A percentile compares a stretch with the other conserved stretches of the same genome.
These are phyloP conservation scores for Tipula confusa DNA, from an alignment of 2,888 invertebrate species.

Conservation along the genomic window DNA sequence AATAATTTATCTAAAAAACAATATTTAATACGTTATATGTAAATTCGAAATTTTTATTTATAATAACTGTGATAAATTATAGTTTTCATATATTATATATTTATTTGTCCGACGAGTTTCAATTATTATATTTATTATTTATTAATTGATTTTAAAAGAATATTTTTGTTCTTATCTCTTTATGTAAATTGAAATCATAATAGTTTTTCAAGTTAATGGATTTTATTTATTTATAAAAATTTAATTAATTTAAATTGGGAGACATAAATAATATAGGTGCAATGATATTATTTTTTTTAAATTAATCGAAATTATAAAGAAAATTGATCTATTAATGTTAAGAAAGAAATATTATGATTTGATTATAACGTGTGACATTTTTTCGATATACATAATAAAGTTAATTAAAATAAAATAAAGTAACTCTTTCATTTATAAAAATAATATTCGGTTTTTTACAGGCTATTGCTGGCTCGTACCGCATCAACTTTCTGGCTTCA, in stretches of 20 bases:
- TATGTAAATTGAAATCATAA: not conserved
- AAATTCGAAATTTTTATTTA: slow-evolving; percentile 30
- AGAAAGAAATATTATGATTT: slow-evolving; percentile 3
- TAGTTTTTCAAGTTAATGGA: not conserved
- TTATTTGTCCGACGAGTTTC: slow-evolving; percentile 29
- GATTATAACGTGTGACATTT: not conserved
- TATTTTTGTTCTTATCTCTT: not conserved
- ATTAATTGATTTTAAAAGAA: slow-evolving; percentile 25
- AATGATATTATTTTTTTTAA: not conserved
- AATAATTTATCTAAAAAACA: slow-evolving; percentile 27
- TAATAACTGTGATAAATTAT: slow-evolving; percentile 31
- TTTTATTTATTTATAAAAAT: not conserved
- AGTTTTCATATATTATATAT: slow-evolving; percentile 21
- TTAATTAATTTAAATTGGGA: slow-evolving; percentile 8
- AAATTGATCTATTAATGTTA: not conserved
- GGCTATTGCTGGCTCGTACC: no score
- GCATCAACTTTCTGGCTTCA: no score
- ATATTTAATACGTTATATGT: slow-evolving; percentile 12
- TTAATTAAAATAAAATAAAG: not conserved
- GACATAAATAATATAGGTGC: slow-evolving; percentile 30
- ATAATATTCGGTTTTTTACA: no score
- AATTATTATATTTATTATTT: slow-evolving; percentile 3
- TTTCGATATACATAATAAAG: slow-evolving; percentile 25
- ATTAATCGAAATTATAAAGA: not conserved
- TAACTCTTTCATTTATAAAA: no score